Evolutionary conservation across 2,888 invertebrate genomes (phyloP).

Genomic region (Eledone cirrhosa): DNA sequence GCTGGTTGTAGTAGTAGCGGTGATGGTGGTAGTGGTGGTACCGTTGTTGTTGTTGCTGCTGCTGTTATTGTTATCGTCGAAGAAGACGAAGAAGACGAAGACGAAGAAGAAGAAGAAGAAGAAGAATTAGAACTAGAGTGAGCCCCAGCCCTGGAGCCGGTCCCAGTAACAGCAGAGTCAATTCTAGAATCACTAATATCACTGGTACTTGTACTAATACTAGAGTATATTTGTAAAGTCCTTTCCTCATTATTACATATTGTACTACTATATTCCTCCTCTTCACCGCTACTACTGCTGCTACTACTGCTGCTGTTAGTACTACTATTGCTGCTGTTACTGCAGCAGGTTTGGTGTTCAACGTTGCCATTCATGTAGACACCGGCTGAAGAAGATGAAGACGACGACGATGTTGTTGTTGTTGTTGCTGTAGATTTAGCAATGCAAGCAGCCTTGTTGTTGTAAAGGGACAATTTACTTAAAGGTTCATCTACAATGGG

Average conservation of each 20-base stretch:
- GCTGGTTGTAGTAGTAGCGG: no score
- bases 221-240: slow-evolving; percentile 43
- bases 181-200: slow-evolving; percentile 62
- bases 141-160: no score
- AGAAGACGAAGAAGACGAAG: no score
- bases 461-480: neutral
- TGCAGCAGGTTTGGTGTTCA: neutral
- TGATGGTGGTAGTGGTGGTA: no score
- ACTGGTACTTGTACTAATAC: slow-evolving; percentile 64
- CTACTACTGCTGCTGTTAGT: neutral
- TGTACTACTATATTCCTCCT: slow-evolving; percentile 17
- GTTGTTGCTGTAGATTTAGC: neutral
- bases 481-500: slow-evolving; percentile 12
- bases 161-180: no score
- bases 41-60: no score
- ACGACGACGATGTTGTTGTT: neutral
- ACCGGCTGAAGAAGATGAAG: neutral
- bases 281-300: neutral
- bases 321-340: neutral
- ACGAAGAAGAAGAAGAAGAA: no score
- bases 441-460: neutral
- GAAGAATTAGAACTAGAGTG: slow-evolving; percentile 1
- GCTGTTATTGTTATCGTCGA: no score
- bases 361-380: slow-evolving; percentile 4
- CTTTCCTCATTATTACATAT: slow-evolving; percentile 25